Evolutionary conservation across 2,888 invertebrate genomes (phyloP), one percentile per base, ranked within the genome.

Genomic region (Dione vanillae): DNA sequence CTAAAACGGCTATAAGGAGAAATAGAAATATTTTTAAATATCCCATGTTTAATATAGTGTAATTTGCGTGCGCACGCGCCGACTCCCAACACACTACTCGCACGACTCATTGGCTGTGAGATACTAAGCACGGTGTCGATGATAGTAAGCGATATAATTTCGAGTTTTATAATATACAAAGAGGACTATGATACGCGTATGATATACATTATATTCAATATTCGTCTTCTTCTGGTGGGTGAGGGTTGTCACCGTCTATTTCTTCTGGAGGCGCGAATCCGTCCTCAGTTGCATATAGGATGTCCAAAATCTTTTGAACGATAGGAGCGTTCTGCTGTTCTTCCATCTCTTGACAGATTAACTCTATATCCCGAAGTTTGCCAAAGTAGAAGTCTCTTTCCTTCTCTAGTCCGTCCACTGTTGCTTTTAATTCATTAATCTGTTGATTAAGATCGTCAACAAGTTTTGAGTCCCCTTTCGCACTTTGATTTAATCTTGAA

Each of bases 321-420:
- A 98, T 95, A 67, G 97, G 96, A 86, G 95, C 95, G 80, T 95
- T 95, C 76, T 95, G 95, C 75, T 95, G 95, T 81, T 96, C 96
- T 81, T 97, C 97, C 86, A 96, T 96, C 89, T 99, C 99, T 95
- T 99, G 99, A 94, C 99, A 99, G 94, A 99, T 96, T 75, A 99
- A 97, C 94, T 99, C 99, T 90, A 99, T 99, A 86, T 99, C 98
- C 87, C 99, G 95, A 83, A 99, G 95, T 94, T 99, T 99, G 72
- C 98, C 98, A 93, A 99, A 99, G 93, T 99, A 99, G 91, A 99
- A 99, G 93, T 99, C 99, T 87, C 99, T 95, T 90, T 99, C 99
- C 85, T 98, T 99, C 88, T 99, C 99, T 80, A 99, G 94, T 51
- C 98, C 98, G 78, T 98, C 98, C 67, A 99, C 95, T 79, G 97